A percentile compares a stretch with the other conserved stretches of the same genome.
phyloP scores from a whole-genome alignment of 2,113 vertebrate genomes.

The Reinhardtius hippoglossoides region DNA sequence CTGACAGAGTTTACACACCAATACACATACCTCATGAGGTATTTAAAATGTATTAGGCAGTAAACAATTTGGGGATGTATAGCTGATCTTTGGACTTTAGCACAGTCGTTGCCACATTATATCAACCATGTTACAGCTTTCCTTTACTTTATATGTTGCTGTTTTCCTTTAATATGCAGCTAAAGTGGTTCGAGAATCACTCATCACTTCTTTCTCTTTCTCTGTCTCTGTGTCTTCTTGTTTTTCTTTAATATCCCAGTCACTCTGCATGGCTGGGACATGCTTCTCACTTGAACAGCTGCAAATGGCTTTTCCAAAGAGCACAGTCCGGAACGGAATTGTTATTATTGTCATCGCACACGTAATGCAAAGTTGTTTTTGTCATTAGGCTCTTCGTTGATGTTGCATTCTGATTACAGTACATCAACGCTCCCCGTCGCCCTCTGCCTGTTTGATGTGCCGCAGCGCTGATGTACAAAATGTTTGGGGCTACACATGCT shows the following conservation, averaged over 20 bases:
- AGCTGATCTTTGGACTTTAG: too few species aligned
- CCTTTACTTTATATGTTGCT: too few species aligned
- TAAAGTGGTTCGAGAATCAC: too few species aligned
- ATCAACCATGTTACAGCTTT: not conserved
- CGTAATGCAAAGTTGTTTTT: slow-evolving; percentile 64
- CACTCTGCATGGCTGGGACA: slow-evolving; percentile 41
- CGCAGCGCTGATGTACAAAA: not conserved
- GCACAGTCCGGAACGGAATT: slow-evolving; percentile 59
- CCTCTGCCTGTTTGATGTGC: slow-evolving; percentile 22
- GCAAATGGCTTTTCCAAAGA: slow-evolving; percentile 77
- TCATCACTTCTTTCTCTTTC: not conserved
- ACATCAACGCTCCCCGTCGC: not conserved
- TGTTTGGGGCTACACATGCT: too few species aligned
- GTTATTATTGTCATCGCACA: slow-evolving; percentile 64
- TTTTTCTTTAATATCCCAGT: not conserved
- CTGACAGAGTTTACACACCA: too few species aligned
- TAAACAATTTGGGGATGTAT: too few species aligned
- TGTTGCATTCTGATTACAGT: slow-evolving; percentile 26
- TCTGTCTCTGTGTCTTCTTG: not conserved
- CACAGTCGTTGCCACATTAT: too few species aligned
- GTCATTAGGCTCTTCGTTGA: slow-evolving; percentile 39
- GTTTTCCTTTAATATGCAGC: too few species aligned
- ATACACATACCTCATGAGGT: too few species aligned
- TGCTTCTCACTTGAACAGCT: slow-evolving; percentile 52
- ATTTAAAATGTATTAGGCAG: too few species aligned